A percentile compares a stretch with the other conserved stretches of the same genome.
phyloP scores from a whole-genome alignment of 2,113 vertebrate species.

The Phyllostomus hastatus region DNA sequence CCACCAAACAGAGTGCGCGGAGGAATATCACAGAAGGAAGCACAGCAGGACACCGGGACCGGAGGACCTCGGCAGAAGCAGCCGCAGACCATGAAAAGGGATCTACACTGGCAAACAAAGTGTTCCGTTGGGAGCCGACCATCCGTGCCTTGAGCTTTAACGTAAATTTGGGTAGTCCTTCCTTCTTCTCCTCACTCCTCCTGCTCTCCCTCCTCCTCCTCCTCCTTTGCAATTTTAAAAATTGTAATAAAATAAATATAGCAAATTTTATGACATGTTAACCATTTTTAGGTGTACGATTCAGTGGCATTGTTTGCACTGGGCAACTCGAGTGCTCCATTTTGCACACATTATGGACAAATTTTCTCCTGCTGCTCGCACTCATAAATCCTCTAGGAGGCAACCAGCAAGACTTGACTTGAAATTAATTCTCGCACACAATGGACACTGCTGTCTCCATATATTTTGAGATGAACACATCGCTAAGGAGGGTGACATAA shows the following conservation, averaged over 20 bases:
- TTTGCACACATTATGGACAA: background rate
- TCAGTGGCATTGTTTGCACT: background rate
- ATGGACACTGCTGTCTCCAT: background rate
- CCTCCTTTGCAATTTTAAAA: background rate
- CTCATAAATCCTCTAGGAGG: background rate
- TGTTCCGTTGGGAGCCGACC: background rate
- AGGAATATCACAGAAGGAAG: background rate
- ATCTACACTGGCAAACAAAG: background rate
- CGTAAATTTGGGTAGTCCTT: background rate
- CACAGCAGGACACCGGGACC: background rate
- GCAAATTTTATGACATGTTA: background rate
- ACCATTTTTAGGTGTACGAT: background rate
- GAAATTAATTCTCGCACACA: background rate
- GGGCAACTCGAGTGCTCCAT: background rate
- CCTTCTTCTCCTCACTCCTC: background rate
- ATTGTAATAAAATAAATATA: background rate
- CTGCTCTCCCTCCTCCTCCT: too few species aligned
- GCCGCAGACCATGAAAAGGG: background rate
- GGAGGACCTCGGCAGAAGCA: background rate
- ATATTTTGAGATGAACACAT: background rate
- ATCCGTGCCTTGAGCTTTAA: background rate
- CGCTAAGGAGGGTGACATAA: background rate
- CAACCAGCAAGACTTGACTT: background rate
- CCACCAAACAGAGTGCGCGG: background rate
- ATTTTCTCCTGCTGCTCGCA: background rate